phyloP scores from a whole-genome alignment of 1,140 invertebrate genomes.

The Tachypleus tridentatus region DNA sequence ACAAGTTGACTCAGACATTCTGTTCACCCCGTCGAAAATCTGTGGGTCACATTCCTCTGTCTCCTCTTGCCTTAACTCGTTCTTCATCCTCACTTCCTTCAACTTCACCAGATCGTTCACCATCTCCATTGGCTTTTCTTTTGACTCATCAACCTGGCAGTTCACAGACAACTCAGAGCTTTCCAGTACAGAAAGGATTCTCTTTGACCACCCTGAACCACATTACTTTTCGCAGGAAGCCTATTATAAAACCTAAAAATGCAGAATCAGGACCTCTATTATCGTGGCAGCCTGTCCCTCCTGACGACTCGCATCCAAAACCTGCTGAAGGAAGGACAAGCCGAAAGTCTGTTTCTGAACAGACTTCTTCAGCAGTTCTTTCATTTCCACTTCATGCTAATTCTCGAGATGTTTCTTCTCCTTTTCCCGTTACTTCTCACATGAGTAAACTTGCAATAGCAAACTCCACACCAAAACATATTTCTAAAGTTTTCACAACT shows the following conservation, averaged over 20 bases:
- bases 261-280: constrained; percentile 79
- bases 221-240: constrained; percentile 50
- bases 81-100: constrained; percentile 73
- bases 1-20: constrained; percentile 64
- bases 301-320: constrained; percentile 48
- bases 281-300: constrained; percentile 69
- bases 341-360: constrained; percentile 16
- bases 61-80: constrained; percentile 85
- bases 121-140: constrained; percentile 67
- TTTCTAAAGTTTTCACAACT: no score
- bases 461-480: no score
- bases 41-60: constrained; percentile 88
- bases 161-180: constrained; percentile 37
- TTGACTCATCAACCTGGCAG: constrained; percentile 27
- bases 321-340: constrained; percentile 18
- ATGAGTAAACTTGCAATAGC: no score
- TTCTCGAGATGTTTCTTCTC: no score
- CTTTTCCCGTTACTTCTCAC: no score
- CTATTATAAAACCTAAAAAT: constrained; percentile 58
- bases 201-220: constrained; percentile 45
- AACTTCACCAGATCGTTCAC: constrained; percentile 66
- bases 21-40: constrained; percentile 75
- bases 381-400: constrained; percentile 7
- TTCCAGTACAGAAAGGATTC: constrained; percentile 44
- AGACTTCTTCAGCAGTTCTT: constrained; percentile 14